These are phyloP conservation scores for Holothuria glaberrima DNA, from an alignment of 35 echinoderm and acorn worm genomes.

Conservation along the genomic window DNA sequence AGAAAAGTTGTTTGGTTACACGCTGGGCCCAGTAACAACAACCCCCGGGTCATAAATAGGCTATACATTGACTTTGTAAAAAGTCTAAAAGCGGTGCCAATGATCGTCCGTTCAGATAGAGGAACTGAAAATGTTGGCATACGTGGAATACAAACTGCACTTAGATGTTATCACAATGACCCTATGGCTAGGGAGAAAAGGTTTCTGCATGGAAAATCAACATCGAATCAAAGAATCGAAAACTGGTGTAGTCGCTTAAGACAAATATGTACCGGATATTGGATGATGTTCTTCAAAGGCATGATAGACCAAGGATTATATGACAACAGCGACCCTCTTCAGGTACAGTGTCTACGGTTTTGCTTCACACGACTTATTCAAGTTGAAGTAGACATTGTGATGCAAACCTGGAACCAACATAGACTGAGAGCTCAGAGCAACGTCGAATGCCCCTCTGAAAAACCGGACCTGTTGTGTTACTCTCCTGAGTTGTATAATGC, in stretches of 20 bases:
- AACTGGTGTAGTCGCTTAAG: slow-evolving; percentile 4
- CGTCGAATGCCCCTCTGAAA: neutral
- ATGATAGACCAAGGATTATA: slow-evolving; percentile 1
- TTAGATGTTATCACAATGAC: neutral
- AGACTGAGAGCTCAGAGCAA: neutral
- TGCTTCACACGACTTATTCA: slow-evolving; percentile 10
- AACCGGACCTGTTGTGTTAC: neutral
- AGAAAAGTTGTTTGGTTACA: slow-evolving; percentile 76
- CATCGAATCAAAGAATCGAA: slow-evolving; percentile 3
- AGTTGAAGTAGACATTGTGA: neutral
- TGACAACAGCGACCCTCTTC: neutral
- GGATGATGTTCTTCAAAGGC: neutral
- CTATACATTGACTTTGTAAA: slow-evolving; percentile 18
- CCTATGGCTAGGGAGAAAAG: neutral
- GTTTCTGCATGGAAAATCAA: slow-evolving; percentile 21
- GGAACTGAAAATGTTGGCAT: neutral
- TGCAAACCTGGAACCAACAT: neutral
- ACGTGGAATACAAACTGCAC: neutral
- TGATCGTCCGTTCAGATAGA: neutral
- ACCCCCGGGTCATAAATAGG: slow-evolving; percentile 30
- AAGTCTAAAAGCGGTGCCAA: neutral
- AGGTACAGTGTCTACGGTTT: neutral
- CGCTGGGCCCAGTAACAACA: slow-evolving; percentile 68
- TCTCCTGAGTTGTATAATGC: neutral
- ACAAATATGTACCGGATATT: slow-evolving; percentile 21